These are phyloP conservation scores for Megastigmus dorsalis DNA, from an alignment of 2,888 invertebrate species.

Conservation along the genomic window DNA sequence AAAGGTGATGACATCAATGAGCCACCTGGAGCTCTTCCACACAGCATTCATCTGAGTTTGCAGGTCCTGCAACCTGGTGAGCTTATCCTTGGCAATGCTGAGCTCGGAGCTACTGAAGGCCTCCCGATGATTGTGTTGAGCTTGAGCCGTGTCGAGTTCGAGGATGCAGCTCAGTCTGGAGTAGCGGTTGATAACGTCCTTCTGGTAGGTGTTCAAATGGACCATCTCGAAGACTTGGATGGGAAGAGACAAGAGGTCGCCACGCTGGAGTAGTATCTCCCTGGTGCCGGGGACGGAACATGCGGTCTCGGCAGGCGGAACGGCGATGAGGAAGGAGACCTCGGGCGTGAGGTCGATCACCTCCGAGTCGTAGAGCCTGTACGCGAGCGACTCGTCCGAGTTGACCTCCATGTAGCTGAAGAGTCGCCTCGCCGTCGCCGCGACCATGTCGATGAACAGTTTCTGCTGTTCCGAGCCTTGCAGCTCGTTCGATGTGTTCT, in stretches of 20 bases:
- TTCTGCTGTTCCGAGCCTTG: conserved; percentile 84
- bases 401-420: conserved; percentile 88
- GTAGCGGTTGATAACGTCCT: conserved; percentile 91
- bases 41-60: conserved; percentile 90
- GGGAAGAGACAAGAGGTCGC: conserved; percentile 91
- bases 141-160: conserved; percentile 92
- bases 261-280: conserved; percentile 88
- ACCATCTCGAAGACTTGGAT: conserved; percentile 97
- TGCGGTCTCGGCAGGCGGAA: conserved; percentile 93
- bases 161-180: conserved; percentile 94
- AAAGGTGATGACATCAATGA: conserved; percentile 95
- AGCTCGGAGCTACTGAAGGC: conserved; percentile 95
- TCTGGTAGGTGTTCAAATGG: conserved; percentile 95
- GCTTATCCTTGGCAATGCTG: conserved; percentile 88
- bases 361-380: conserved; percentile 94
- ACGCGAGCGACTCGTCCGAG: conserved; percentile 81
- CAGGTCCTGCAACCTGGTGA: conserved; percentile 87
- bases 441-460: conserved; percentile 86
- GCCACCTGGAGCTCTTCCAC: conserved; percentile 97
- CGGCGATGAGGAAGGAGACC: conserved; percentile 93
- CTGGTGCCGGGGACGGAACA: conserved; percentile 92
- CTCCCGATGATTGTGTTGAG: conserved; percentile 94
- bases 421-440: conserved; percentile 83
- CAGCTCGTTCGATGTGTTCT: conserved; percentile 66
- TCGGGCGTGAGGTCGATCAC: conserved; percentile 93